These are phyloP conservation scores for Dasypolia templi DNA, from an alignment of 2,888 invertebrate genomes.

Conservation along the genomic window DNA sequence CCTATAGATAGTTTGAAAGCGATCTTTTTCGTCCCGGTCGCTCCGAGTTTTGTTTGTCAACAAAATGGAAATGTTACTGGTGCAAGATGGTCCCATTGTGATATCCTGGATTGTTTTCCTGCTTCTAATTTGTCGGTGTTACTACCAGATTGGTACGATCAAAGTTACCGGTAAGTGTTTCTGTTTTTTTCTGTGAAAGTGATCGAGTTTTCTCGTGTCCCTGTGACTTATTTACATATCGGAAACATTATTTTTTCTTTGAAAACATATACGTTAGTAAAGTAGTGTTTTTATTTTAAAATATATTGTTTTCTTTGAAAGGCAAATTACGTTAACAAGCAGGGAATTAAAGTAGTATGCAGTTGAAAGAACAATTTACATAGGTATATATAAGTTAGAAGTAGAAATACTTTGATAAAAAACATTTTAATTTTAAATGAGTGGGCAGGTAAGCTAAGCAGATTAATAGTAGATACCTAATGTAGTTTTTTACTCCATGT, in stretches of 20 bases:
- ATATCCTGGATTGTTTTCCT: slow-evolving; percentile 87
- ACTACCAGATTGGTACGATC: slow-evolving; percentile 81
- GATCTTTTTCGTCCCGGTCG: slow-evolving; percentile 27
- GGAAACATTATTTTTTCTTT: slow-evolving; percentile 29
- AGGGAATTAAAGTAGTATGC: slow-evolving; percentile 24
- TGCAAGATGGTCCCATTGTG: slow-evolving; percentile 85
- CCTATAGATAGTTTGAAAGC: slow-evolving; percentile 49
- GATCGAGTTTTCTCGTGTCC: slow-evolving; percentile 24
- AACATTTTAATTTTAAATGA: not conserved
- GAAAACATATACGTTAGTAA: slow-evolving; percentile 30
- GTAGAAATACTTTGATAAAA: not conserved
- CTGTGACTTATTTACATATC: slow-evolving; percentile 22
- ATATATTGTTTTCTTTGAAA: slow-evolving; percentile 27
- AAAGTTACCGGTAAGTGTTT: slow-evolving; percentile 72
- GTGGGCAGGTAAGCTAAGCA: not conserved
- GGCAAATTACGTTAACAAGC: slow-evolving; percentile 25
- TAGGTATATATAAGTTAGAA: slow-evolving; percentile 6
- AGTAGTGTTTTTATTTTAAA: slow-evolving; percentile 12
- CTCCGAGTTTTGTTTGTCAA: slow-evolving; percentile 62
- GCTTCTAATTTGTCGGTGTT: slow-evolving; percentile 85
- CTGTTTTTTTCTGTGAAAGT: slow-evolving; percentile 12
- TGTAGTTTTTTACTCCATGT: not conserved
- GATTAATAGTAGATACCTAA: too few species aligned
- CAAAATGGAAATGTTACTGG: slow-evolving; percentile 80
- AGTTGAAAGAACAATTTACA: slow-evolving; percentile 28